Base-by-base conservation (phyloP, 2,888 invertebrate genomes). In the Callinectes sapidus region DNA sequence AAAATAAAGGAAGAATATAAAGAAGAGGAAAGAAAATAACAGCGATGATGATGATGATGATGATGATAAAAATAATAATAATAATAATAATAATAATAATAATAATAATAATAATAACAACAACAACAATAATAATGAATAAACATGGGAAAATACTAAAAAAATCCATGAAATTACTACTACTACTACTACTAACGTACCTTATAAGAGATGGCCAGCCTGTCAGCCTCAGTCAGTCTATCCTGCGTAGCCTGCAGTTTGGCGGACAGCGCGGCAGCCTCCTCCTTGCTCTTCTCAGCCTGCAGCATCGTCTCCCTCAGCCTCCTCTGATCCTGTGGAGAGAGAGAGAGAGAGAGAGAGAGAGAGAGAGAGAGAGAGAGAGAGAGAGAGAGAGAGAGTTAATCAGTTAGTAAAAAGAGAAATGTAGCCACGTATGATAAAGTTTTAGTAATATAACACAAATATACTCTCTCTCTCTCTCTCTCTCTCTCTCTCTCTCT, bases 321-420 rank as follows among this genome's bases (percentile, higher is more conserved):
- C 66, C n/a, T 61, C 42, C 39, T 89, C 71, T 89, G 89, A 23
- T 89, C 71, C 89, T 71, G 89, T 5, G n/a, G 13, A 28, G 28
- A 48, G n/a, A 23, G 28, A 87, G n/a, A 42, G 23, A 42, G 48
- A 87, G 42, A 87, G 48, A 87, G 42, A 87, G 87, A 66, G 66
- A 66, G 66, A 66, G 66, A 66, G 66, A 66, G 66, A 66, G 66
- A 66, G 66, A 66, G 66, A 66, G 66, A 66, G 66, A 66, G 66
- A 66, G 66, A 66, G 66, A 66, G 66, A 66, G 66, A 66, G 66
- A 66, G 66, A 66, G 66, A 66, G 66, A 23, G 66, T 16, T 18
- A n/a, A n/a, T n/a, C n/a, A 71, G 71, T 23, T 18, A 5, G 71
- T 2, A 23, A 71, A 23, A 71, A 3, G n/a, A n/a, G 61, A 61